Percentiles rank a stretch among this genome's conserved stretches.
These are phyloP conservation scores for Embiotoca jacksoni DNA, from an alignment of 2,113 vertebrate genomes.

Conservation along the genomic window DNA sequence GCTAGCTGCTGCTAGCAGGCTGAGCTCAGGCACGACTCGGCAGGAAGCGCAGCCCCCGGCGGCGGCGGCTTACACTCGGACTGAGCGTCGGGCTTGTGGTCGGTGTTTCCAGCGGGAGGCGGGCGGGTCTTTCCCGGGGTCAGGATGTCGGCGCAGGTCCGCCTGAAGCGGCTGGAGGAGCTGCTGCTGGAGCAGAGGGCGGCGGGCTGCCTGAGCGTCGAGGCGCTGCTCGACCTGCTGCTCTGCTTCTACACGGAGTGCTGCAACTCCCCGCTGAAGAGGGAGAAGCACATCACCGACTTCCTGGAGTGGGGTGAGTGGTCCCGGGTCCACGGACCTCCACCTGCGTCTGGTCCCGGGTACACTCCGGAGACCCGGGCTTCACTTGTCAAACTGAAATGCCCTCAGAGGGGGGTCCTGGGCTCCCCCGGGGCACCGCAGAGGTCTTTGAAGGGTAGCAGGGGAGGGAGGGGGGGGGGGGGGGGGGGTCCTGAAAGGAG, in stretches of 20 bases:
- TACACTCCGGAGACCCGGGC: too few species aligned
- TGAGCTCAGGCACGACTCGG: constrained; percentile 35
- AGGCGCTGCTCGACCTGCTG: constrained; percentile 94
- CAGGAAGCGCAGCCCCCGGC: constrained; percentile 51
- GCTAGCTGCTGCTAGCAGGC: constrained; percentile 74
- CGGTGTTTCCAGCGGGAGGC: neutral
- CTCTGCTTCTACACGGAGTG: constrained; percentile 91
- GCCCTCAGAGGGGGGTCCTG: too few species aligned
- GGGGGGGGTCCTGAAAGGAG: too few species aligned
- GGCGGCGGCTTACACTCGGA: constrained; percentile 32
- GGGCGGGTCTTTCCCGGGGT: neutral
- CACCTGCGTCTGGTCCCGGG: too few species aligned
- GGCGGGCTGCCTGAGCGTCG: constrained; percentile 89
- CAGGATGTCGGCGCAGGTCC: constrained; percentile 93
- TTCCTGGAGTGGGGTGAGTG: constrained; percentile 96
- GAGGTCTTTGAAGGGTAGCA: too few species aligned
- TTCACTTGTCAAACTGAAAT: too few species aligned
- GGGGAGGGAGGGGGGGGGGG: too few species aligned
- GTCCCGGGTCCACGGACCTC: neutral
- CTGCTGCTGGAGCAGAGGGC: constrained; percentile 88
- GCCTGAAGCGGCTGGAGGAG: constrained; percentile 95
- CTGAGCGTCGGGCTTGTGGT: neutral
- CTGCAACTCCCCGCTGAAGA: constrained; percentile 88
- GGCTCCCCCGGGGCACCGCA: too few species aligned
- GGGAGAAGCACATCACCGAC: constrained; percentile 94